Evolutionary conservation across 1,140 invertebrate genomes (phyloP), one percentile per base, ranked within the genome.

Genomic region (Trichomalopsis sarcophagae): DNA sequence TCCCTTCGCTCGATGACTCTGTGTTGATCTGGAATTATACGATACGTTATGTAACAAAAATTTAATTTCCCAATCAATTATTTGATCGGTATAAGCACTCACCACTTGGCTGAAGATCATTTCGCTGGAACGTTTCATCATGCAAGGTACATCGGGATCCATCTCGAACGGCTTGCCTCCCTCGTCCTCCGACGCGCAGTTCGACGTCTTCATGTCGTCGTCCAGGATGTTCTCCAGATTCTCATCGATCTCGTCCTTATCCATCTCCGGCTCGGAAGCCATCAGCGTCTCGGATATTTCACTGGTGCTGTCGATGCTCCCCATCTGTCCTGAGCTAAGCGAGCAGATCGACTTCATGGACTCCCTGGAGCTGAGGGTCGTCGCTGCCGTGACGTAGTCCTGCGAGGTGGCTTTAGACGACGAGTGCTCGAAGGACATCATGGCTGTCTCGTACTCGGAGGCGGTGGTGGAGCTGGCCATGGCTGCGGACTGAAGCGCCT

Each of bases 201-300:
- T 71, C 2, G 68, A 68, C 13, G 68, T 82, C 9, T 78, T 82
- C 36, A 55, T 17, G 33, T 91, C 89, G 33, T 89, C 89, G 0
- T 93, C 92, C 0, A 92, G 79, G 3, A 73, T 85, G 23, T 90
- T 87, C 77, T 93, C 92, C 0, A 91, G 74, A 75, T 92, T 90
- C 7, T 91, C 92, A 21, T 94, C 93, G 0, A 91, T 87, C 9
- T 93, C 92, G 80, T 94, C 94, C 21, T 91, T 91, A 5, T 94
- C 93, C 23, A 94, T 93, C 9, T 96, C 96, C 23, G 94, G 94
- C 17, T 96, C 96, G 14, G 97, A 98, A 10, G 97, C 96, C 17
- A 98, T 96, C 55, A 98, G 91, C 9, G 98, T 98, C 93, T 98
- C 98, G 2, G 97, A 98, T 33, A 97, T 94, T 91, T 98, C 97